Base-by-base conservation (phyloP, 2,797 vertebrate genomes). In the Myotis vivesi region DNA sequence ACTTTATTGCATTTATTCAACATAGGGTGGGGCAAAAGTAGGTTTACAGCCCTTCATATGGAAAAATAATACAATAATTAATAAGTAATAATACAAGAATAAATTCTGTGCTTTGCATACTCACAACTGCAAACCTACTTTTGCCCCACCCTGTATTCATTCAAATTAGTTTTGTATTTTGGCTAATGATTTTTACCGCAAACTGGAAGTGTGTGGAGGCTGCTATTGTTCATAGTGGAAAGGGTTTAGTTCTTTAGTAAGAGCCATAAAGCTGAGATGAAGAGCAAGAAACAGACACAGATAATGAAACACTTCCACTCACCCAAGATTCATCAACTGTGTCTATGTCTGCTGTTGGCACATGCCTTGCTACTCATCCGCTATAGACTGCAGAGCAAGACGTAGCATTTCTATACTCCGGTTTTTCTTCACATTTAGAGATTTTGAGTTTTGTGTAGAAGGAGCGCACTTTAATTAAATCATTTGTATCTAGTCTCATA, bases 351-450 rank as follows among this genome's bases (percentile, higher is more conserved):
- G 96, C 93, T 81, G 77, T 76, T 96, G 97, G 97, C 96, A 97
- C 96, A 95, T 94, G 97, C 83, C 93, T 95, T 90, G 96, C 94
- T 96, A 87, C 97, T 94, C 94, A 94, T 91, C 90, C 91, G 83
- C 94, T 87, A 95, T 93, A 96, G 92, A 94, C 92, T 92, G 93
- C 96, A 96, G 94, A 95, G 96, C 95, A 95, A 97, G 93, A 96
- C 95, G 41, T 81, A 96, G 96, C 95, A 93, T 95, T 96, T 95
- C 97, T 96, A 68, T 88, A 96, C 96, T 94, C 93, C 87, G 66
- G 89, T 75, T 97, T 96, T 95, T 93, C 97, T 96, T 97, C 96
- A 95, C 97, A 96, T 97, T 97, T 97, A 97, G 91, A 97, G 94
- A 82, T 94, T 96, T 73, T 72, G 86, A 92, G 95, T 95, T 94